Conservation (phyloP, 2,113 vertebrate species). For the Oceanodroma tethys region DNA sequence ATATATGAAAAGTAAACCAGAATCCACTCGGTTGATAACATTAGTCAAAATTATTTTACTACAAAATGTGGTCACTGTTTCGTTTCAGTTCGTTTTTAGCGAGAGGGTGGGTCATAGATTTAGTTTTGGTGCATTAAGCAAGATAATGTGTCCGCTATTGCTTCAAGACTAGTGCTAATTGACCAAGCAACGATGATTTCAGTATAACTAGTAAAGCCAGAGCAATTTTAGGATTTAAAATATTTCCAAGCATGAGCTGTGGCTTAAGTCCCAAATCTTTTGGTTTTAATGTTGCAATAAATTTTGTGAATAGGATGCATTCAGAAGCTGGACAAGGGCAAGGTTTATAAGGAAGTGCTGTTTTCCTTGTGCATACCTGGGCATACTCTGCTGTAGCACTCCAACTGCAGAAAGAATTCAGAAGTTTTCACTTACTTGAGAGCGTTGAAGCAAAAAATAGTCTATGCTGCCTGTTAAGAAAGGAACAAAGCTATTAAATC, state of each 20-base stretch:
- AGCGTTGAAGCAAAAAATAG: background rate
- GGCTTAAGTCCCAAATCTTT: background rate
- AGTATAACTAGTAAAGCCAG: background rate
- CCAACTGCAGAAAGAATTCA: background rate
- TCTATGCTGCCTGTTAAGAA: background rate
- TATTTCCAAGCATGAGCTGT: background rate
- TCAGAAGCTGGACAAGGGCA: background rate
- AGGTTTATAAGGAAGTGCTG: background rate
- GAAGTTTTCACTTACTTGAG: background rate
- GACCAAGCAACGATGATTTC: background rate
- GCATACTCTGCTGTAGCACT: background rate
- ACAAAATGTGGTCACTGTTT: background rate
- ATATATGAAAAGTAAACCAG: background rate
- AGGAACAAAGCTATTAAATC: background rate
- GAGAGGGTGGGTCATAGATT: background rate
- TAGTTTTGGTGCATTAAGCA: background rate
- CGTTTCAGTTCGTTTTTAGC: background rate
- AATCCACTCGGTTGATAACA: background rate
- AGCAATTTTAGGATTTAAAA: background rate
- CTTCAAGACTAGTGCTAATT: background rate
- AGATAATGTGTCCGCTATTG: background rate
- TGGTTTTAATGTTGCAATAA: background rate
- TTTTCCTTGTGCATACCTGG: background rate
- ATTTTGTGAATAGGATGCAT: background rate
- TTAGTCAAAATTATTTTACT: background rate